Percentiles rank a stretch among this genome's conserved stretches.
phyloP scores from a whole-genome alignment of 2,113 vertebrate genomes.

The Nothobranchius kuhntae region DNA sequence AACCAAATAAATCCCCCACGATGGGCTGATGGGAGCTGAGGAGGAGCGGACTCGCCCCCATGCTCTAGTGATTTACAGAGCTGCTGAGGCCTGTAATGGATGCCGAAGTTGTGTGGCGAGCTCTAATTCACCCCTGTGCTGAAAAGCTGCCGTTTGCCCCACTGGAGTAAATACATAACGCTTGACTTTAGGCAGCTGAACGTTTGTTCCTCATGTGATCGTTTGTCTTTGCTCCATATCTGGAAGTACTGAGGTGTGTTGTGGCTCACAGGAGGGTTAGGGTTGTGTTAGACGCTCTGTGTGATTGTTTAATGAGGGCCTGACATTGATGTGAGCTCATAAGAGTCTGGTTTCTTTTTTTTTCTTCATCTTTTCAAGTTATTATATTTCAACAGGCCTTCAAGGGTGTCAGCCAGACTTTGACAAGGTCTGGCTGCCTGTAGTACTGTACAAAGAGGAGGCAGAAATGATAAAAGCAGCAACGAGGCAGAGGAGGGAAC shows the following conservation, averaged over 20 bases:
- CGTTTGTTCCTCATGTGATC: constrained; percentile 62
- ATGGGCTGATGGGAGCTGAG: constrained; percentile 44
- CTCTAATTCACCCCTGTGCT: constrained; percentile 67
- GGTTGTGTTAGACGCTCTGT: constrained; percentile 44
- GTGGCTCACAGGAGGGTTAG: constrained; percentile 45
- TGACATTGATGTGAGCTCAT: constrained; percentile 66
- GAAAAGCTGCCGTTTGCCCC: constrained; percentile 67
- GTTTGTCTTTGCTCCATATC: constrained; percentile 57
- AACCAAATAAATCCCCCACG: constrained; percentile 66
- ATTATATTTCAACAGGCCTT: constrained; percentile 51
- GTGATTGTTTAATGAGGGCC: constrained; percentile 68
- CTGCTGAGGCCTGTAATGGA: constrained; percentile 68
- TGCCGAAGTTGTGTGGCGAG: constrained; percentile 52
- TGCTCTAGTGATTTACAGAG: constrained; percentile 73
- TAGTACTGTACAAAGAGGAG: constrained; percentile 64
- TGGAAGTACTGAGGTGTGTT: constrained; percentile 53
- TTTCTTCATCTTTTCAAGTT: constrained; percentile 31
- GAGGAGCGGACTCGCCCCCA: constrained; percentile 63
- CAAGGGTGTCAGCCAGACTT: constrained; percentile 60
- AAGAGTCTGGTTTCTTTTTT: constrained; percentile 44
- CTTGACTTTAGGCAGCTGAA: constrained; percentile 61
- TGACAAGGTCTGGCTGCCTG: constrained; percentile 60
- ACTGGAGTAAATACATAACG: constrained; percentile 68
- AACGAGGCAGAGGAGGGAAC: constrained; percentile 72
- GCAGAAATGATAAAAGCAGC: constrained; percentile 70